Evolutionary conservation across 2,888 invertebrate species (phyloP), one percentile per base, ranked within the genome.

Genomic region (Clitarchus hookeri): DNA sequence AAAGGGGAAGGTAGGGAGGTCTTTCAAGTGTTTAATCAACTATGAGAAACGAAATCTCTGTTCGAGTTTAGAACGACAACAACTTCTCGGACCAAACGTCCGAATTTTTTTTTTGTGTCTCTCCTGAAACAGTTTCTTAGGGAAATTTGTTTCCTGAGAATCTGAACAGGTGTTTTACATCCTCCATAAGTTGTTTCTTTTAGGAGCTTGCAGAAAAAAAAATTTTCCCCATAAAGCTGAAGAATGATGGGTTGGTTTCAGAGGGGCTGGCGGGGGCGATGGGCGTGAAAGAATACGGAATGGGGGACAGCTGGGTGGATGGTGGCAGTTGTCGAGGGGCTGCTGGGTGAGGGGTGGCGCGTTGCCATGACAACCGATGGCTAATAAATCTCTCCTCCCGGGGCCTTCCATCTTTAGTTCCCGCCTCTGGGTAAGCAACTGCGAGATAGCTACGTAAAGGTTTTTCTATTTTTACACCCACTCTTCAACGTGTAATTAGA

Each of bases 121-220:
- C 65, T 19, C 65, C 65, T 19, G n/a, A 19, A 65, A 65, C 16
- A 65, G 8, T 65, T 65, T 65, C 36, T 6, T 65, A 65, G 82
- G 44, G 44, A n/a, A 82, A 82, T 82, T 82, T 82, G 82, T 82
- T 82, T 19, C 44, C 36, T 82, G 82, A 82, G 82, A 82, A 82
- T 82, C 23, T 82, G 82, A 82, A 82, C 82, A 82, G 82, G 82
- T 82, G 82, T 82, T 26, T 82, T 26, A 65, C 82, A 82, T 82
- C 44, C 44, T 36, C 82, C 36, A 8, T 82, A 19, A 82, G 44
- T 9, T 44, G 36, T 82, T 36, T 82, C 82, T 82, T 36, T 44
- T 36, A 36, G 36, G 27, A 36, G 27, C 44, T 79, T 82, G 27
- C 82, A 82, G 44, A 82, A n/a, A 82, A 79, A 25, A 65, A 65